Conservation (phyloP, 2,888 invertebrate genomes). For the Calephelis perditalis region DNA sequence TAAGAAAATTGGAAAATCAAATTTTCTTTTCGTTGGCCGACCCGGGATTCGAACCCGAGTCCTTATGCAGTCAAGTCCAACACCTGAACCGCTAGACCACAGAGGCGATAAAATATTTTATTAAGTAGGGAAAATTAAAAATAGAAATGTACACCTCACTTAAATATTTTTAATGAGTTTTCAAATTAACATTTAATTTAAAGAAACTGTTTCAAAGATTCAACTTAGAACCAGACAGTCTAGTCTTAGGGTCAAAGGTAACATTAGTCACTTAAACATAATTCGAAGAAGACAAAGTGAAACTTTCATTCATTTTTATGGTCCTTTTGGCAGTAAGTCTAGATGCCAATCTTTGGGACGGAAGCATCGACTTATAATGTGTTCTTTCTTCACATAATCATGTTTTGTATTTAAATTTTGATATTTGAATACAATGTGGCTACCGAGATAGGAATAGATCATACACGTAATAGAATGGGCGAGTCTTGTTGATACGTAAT, state of each 20-base stretch:
- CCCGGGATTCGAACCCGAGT: too few species aligned
- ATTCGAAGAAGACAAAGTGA: neutral
- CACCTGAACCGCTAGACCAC: too few species aligned
- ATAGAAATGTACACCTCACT: too few species aligned
- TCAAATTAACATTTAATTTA: too few species aligned
- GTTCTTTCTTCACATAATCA: constrained; percentile 71
- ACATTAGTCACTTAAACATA: neutral
- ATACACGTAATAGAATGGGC: constrained; percentile 61
- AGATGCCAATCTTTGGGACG: constrained; percentile 58
- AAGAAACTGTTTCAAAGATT: too few species aligned
- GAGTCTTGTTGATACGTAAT: constrained; percentile 29
- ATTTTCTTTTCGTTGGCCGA: too few species aligned
- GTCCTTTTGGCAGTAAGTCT: constrained; percentile 1
- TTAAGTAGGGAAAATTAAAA: too few species aligned
- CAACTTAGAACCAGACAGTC: too few species aligned
- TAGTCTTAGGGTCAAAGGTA: neutral
- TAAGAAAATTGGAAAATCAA: too few species aligned
- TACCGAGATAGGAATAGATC: constrained; percentile 51
- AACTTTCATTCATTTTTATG: constrained; percentile 3
- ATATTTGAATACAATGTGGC: constrained; percentile 76
- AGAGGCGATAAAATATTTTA: too few species aligned
- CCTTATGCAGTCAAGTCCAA: too few species aligned
- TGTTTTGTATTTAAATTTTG: constrained; percentile 74
- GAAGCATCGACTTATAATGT: constrained; percentile 57
- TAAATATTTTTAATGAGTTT: too few species aligned